Evolutionary conservation across 1,140 invertebrate genomes (phyloP).

Genomic region (Cyrtorhinus lividipennis): DNA sequence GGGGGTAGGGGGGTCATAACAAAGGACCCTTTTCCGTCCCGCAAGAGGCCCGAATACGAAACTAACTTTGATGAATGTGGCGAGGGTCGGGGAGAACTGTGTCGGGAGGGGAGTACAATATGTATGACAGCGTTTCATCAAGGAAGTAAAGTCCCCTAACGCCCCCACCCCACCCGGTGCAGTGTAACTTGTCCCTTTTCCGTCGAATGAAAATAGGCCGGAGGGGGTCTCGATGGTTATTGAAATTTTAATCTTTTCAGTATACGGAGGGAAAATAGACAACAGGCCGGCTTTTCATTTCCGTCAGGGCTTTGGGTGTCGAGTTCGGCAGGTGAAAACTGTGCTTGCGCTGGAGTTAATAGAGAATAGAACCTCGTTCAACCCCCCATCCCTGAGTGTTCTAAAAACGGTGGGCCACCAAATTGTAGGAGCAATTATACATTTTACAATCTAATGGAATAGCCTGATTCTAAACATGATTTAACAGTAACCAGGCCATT

Average conservation of each 20-base stretch:
- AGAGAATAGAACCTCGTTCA: too few relatives aligned
- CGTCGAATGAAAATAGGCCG: too few relatives aligned
- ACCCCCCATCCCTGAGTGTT: too few relatives aligned
- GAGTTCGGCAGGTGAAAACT: too few relatives aligned
- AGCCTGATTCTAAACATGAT: too few relatives aligned
- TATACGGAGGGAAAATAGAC: neutral
- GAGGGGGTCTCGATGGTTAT: neutral
- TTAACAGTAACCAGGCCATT: too few relatives aligned
- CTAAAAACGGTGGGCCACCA: too few relatives aligned
- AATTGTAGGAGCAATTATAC: too few relatives aligned
- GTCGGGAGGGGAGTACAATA: neutral
- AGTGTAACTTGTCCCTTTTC: neutral
- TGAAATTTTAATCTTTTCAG: slow-evolving; percentile 6
- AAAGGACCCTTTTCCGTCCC: neutral
- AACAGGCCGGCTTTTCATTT: too few relatives aligned
- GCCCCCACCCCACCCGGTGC: neutral
- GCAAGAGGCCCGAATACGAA: neutral
- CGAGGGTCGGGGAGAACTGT: neutral
- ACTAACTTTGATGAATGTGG: slow-evolving; percentile 8
- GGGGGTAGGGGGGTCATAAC: neutral
- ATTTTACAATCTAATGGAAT: too few relatives aligned
- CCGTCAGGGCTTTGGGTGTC: too few relatives aligned
- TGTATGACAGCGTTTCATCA: slow-evolving; percentile 9
- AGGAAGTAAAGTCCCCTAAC: slow-evolving; percentile 1
- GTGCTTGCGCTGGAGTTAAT: too few relatives aligned